Evolutionary conservation across 2,113 vertebrate genomes (phyloP), one percentile per base, ranked within the genome.

Genomic region (Atherinomorus stipes): DNA sequence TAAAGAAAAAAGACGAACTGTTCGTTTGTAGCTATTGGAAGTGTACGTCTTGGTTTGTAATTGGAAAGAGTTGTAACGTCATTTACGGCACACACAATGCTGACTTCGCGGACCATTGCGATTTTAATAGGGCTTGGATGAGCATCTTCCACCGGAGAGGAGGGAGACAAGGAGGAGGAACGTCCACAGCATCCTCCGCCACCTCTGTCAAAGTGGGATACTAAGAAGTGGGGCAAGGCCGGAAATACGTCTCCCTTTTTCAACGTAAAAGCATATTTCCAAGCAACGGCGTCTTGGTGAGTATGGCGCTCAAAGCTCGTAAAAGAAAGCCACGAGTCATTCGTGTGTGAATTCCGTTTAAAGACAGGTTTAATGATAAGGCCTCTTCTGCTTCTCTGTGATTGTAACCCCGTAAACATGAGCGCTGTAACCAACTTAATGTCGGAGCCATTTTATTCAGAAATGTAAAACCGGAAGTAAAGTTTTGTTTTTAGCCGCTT

Each of bases 51-150:
- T 34, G 21, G n/a, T 21, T 52, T 18, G 28, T 56, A 38, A 64
- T 49, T 18, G 56, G 26, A 7, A 38, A 31, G 6, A 21, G 45
- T 11, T 4, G 26, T 40, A 61, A 61, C 74, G 56, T 72, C 67
- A 72, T 42, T 76, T 47, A 68, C 68, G 71, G 44, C 62, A 44
- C 31, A 57, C 69, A 28, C 72, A 53, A 51, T 83, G 84, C 76
- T 86, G 90, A 90, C 83, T 72, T 73, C 1, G 71, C 86, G 62
- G 26, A 80, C 77, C 78, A 31, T 15, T 63, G 50, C 26, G 7
- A 80, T 80, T 71, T 80, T 51, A 63, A 64, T 57, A 61, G 60
- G 37, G 59, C 53, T 53, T 49, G 57, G 42, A 57, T 44, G 25
- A 64, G 71, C 56, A 42, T 40, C 42, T 23, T 44, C 47, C 61